These are phyloP conservation scores for Deladenus siricidicola DNA, from an alignment of 2,888 invertebrate genomes.

Conservation along the genomic window DNA sequence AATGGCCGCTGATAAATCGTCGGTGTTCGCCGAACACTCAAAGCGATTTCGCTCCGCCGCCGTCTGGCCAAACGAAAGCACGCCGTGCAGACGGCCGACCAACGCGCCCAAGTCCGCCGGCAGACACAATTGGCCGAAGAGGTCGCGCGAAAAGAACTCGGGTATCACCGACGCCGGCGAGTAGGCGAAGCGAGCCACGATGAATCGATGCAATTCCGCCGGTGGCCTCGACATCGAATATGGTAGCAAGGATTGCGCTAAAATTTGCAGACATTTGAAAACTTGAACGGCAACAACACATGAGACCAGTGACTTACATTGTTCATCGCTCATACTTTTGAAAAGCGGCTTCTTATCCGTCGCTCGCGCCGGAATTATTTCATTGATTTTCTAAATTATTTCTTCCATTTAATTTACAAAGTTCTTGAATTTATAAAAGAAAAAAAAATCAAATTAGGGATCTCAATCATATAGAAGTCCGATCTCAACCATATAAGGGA, in stretches of 20 bases:
- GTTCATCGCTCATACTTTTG: background rate
- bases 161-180: slow-evolving; percentile 20
- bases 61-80: background rate
- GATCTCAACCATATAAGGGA: too few species aligned
- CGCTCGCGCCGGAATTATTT: too few species aligned
- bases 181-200: slow-evolving; percentile 29
- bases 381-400: too few species aligned
- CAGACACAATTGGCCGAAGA: slow-evolving; percentile 10
- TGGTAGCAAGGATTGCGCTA: background rate
- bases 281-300: too few species aligned
- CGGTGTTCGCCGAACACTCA: background rate
- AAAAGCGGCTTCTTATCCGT: too few species aligned
- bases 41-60: background rate
- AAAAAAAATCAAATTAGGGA: too few species aligned
- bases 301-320: background rate
- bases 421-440: too few species aligned
- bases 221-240: background rate
- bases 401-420: too few species aligned
- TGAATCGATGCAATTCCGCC: slow-evolving; percentile 14
- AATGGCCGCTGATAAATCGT: slow-evolving; percentile 8
- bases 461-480: too few species aligned
- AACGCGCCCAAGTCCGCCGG: slow-evolving; percentile 14
- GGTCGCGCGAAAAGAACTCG: slow-evolving; percentile 19
- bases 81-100: slow-evolving; percentile 15
- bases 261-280: background rate